These are phyloP conservation scores for Ptiloglossa arizonensis DNA, from an alignment of 1,140 invertebrate genomes.

Conservation along the genomic window DNA sequence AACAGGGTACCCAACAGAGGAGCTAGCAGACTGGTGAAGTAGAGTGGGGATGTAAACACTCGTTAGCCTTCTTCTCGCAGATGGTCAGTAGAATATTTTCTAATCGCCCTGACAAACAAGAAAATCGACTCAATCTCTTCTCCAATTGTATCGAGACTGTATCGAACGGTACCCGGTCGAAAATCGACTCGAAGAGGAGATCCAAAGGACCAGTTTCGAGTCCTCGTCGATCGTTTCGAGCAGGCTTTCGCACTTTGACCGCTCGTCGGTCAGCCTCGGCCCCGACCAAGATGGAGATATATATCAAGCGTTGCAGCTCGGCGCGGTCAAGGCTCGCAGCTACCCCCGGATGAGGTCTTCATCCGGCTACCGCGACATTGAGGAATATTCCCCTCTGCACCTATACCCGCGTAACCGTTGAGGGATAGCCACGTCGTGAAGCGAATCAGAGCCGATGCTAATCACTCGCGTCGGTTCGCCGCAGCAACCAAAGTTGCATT, in stretches of 20 bases:
- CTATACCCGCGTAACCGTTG: slow-evolving; percentile 45
- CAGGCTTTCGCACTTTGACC: slow-evolving; percentile 55
- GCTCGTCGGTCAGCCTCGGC: slow-evolving; percentile 11
- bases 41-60: no score
- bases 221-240: background rate
- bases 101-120: no score
- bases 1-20: no score
- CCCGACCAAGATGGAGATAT: slow-evolving; percentile 40
- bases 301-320: slow-evolving; percentile 41
- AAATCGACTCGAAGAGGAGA: no score
- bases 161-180: no score
- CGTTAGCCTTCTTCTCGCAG: no score
- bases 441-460: slow-evolving; percentile 58
- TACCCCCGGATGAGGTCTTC: slow-evolving; percentile 66
- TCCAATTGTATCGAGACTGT: no score
- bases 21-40: no score
- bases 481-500: slow-evolving; percentile 59
- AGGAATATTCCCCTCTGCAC: slow-evolving; percentile 66
- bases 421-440: slow-evolving; percentile 54
- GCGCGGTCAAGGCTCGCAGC: slow-evolving; percentile 55
- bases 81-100: no score
- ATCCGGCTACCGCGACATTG: slow-evolving; percentile 65
- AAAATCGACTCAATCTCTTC: no score
- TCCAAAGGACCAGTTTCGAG: no score
- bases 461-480: slow-evolving; percentile 49